Evolutionary conservation across 2,797 vertebrate genomes (phyloP), one percentile per base, ranked within the genome.

Genomic region (Galaxias olidus): DNA sequence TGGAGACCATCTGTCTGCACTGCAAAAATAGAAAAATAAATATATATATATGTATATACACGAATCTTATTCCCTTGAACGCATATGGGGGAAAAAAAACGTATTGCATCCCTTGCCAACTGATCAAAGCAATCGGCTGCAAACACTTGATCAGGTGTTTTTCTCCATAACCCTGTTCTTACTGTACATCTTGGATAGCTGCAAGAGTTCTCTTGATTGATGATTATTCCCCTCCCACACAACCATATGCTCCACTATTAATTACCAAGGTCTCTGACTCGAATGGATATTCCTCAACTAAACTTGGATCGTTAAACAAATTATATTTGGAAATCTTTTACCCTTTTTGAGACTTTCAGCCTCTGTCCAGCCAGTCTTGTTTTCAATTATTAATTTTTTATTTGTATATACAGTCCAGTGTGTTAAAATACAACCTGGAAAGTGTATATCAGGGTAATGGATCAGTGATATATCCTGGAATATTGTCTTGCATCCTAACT

Each of bases 1-100:
- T 81, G 76, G 72, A 71, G 70, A 71, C 87, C 86, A 88, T 88
- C 87, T 86, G 84, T 83, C 64, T 72, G 45, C 50, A 63, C 69
- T 45, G 63, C 56, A 62, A 69, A 77, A 80, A 71, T 47, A 58
- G 42, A 57, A n/a, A 30, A 30, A 56, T 17, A 19, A 53, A 56
- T 45, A 44, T 47, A 60, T 45, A 51, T 9, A 42, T 6, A 30
- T 30, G 6, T 30, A 30, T 2, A 30, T 6, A 48, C 62, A 47
- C 8, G 41, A 43, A 10, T 45, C 15, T 11, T 59, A 3, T 10
- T n/a, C 20, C 52, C 46, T 56, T 4, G 40, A 13, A 14, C 19
- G 48, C 11, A 18, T 20, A 40, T 45, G 9, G 9, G 56, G 30
- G 19, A 56, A n/a, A 40, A 47, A 43, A 50, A 53, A 55, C 57